These are phyloP conservation scores for Micromesistius poutassou DNA, from an alignment of 2,797 vertebrate genomes.

Conservation along the genomic window DNA sequence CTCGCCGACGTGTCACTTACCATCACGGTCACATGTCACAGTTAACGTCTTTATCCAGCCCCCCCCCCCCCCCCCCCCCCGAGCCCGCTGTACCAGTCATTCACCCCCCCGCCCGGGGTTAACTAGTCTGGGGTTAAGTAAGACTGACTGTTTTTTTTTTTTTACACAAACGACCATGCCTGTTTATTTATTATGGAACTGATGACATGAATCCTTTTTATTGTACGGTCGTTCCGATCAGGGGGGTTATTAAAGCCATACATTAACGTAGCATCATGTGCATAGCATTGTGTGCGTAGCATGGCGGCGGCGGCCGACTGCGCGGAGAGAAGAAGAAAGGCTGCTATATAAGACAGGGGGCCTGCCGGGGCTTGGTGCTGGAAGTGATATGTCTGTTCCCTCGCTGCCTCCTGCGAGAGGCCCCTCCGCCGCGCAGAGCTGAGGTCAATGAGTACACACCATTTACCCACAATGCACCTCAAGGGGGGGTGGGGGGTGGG, in stretches of 20 bases:
- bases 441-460: slow-evolving; percentile 77
- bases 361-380: background rate
- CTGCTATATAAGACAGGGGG: background rate
- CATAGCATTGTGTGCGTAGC: background rate
- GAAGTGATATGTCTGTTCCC: slow-evolving; percentile 2
- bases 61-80: too few relatives aligned
- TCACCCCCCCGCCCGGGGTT: too few relatives aligned
- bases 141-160: background rate
- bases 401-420: slow-evolving; percentile 66
- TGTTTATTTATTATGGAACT: background rate
- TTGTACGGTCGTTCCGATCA: background rate
- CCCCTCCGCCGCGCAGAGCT: slow-evolving; percentile 66
- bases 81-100: background rate
- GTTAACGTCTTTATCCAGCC: background rate
- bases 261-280: background rate
- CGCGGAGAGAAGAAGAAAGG: background rate
- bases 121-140: background rate
- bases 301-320: background rate
- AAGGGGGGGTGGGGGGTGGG: slow-evolving; percentile 59
- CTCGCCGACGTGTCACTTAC: slow-evolving; percentile 16
- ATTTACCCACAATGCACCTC: slow-evolving; percentile 76
- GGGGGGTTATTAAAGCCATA: background rate
- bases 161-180: background rate
- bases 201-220: background rate
- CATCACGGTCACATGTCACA: slow-evolving; percentile 14